Evolutionary conservation across 2,888 invertebrate species (phyloP).

Genomic region (Diachrysia chrysitis): DNA sequence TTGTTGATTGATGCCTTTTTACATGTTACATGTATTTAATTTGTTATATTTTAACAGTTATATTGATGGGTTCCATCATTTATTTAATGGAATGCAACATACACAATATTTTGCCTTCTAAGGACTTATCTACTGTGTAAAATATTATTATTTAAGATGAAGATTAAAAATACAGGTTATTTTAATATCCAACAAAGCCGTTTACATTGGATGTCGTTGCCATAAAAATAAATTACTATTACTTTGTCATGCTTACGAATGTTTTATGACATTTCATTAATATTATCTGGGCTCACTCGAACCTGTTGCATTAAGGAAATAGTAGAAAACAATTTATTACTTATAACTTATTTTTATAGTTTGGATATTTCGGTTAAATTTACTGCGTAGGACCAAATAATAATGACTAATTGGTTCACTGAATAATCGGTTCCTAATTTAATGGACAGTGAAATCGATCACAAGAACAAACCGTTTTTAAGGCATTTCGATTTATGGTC

Average conservation of each 20-base stretch:
- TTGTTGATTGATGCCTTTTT: slow-evolving; percentile 4
- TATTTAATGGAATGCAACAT: background rate
- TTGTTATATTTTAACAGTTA: background rate
- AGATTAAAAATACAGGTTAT: slow-evolving; percentile 10
- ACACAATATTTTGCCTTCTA: background rate
- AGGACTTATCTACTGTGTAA: too few species aligned
- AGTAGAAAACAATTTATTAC: background rate
- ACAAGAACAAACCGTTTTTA: too few species aligned
- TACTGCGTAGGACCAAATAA: too few species aligned
- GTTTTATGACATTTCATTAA: slow-evolving; percentile 9
- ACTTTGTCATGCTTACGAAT: slow-evolving; percentile 31
- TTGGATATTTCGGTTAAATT: background rate
- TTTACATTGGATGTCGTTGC: slow-evolving; percentile 11
- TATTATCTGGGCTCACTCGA: background rate
- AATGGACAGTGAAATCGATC: too few species aligned
- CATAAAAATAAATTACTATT: slow-evolving; percentile 14
- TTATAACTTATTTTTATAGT: background rate
- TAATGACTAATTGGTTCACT: too few species aligned
- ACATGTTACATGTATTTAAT: background rate
- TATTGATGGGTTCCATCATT: background rate
- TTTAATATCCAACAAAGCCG: slow-evolving; percentile 9
- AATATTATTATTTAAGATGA: background rate
- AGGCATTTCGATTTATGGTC: too few species aligned
- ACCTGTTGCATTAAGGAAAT: background rate
- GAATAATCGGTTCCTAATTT: too few species aligned